Conservation (phyloP, 2,888 invertebrate genomes). For the Ernsta delagoae region DNA sequence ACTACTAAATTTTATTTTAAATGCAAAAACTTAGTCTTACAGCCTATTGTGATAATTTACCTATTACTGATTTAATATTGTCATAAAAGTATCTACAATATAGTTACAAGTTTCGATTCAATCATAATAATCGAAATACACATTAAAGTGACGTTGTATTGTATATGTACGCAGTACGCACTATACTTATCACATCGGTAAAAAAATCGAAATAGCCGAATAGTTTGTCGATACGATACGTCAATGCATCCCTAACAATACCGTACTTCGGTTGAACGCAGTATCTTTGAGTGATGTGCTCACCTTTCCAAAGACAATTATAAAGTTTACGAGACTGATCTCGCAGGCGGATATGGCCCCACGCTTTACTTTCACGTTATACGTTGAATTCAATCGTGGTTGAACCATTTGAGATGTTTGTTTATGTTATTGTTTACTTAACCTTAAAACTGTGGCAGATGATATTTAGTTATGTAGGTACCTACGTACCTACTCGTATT, state of each 20-base stretch:
- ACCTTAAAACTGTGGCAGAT: not conserved
- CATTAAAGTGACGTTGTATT: too few species aligned
- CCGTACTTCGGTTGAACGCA: slow-evolving; percentile 4
- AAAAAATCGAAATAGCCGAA: too few species aligned
- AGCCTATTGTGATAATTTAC: too few species aligned
- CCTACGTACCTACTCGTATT: too few species aligned
- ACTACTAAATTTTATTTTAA: too few species aligned
- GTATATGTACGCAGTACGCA: too few species aligned
- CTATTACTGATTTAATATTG: too few species aligned
- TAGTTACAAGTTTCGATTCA: too few species aligned
- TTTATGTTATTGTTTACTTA: not conserved
- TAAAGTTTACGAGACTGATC: slow-evolving; percentile 16
- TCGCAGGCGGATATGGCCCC: not conserved
- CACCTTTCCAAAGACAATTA: slow-evolving; percentile 27
- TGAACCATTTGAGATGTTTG: not conserved
- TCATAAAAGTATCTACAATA: too few species aligned
- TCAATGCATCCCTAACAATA: not conserved
- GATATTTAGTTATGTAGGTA: not conserved
- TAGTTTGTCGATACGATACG: not conserved
- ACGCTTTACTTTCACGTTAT: slow-evolving; percentile 18
- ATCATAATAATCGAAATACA: too few species aligned
- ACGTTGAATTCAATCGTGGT: not conserved
- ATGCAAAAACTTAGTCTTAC: too few species aligned
- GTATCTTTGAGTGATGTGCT: slow-evolving; percentile 36
- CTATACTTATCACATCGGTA: too few species aligned